phyloP scores from a whole-genome alignment of 2,797 vertebrate species.

The Rhabdomys pumilio region DNA sequence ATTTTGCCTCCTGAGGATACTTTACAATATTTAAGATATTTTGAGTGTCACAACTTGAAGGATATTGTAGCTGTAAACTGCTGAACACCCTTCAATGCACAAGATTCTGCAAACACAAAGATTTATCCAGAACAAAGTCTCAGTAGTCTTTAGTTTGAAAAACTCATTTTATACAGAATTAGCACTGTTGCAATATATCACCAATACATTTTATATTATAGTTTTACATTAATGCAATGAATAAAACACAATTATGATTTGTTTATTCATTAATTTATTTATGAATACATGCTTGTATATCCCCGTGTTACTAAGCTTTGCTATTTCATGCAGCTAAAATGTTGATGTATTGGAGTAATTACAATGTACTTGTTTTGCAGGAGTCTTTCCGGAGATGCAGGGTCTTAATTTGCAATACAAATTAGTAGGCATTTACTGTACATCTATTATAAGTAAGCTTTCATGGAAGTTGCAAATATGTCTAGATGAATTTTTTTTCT shows the following conservation, averaged over 20 bases:
- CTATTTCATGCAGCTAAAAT: conserved; percentile 12
- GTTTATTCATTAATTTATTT: conserved; percentile 2
- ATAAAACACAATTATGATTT: background rate
- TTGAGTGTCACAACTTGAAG: background rate
- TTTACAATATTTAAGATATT: conserved; percentile 20
- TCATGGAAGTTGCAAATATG: background rate
- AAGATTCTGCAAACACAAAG: background rate
- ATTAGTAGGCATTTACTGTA: conserved; percentile 44
- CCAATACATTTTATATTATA: background rate
- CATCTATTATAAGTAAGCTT: conserved; percentile 35
- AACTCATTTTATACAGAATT: background rate
- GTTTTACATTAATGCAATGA: background rate
- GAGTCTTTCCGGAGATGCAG: conserved; percentile 17
- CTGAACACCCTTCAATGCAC: background rate
- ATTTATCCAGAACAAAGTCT: background rate
- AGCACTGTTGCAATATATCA: background rate
- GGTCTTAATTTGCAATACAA: conserved; percentile 40
- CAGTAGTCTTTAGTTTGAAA: background rate
- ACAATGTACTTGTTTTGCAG: background rate
- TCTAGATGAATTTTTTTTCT: conserved; percentile 12
- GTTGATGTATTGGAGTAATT: conserved; percentile 24
- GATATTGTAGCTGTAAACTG: background rate
- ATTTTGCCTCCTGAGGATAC: background rate
- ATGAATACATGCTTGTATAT: background rate
- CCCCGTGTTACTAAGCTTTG: background rate